Base-by-base conservation (phyloP, 2,888 invertebrate species). In the Oligia fasciuncula region DNA sequence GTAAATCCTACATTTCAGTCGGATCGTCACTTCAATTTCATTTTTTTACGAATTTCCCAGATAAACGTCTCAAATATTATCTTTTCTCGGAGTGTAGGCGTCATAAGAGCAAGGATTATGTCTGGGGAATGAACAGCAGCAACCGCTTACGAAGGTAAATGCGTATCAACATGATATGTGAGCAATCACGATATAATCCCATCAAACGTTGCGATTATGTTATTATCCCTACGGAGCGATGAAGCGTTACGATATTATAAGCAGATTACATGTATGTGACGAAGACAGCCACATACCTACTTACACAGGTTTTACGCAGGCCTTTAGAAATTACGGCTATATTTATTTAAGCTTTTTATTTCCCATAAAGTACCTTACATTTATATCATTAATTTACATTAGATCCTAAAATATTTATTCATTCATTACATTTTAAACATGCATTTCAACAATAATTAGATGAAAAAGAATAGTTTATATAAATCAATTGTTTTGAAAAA, bases 161-260 rank as follows among this genome's bases (percentile, higher is more conserved):
- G 43, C 6, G 69, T 85, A 73, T 72, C 73, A 80, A 73, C 23
- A n/a, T 19, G 67, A 74, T 63, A 83, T 74, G 46, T 65, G 62
- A 81, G 73, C 67, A 68, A 77, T 66, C 46, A 40, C n/a, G 35
- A 43, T 54, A 14, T 85, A 76, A 84, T 74, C 81, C 65, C 40
- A 49, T 54, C 60, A 40, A 60, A 54, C 68, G 71, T 14, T 40
- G 43, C 54, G 65, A 81, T 77, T 81, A 77, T 35, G 40, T 11
- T 35, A 66, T 76, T 67, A 85, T 76, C 57, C 70, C 40, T 40
- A 13, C 0, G 43, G 23, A 73, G 57, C 40, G 29, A 54, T 76
- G 14, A 74, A 68, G 35, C 73, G 65, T 40, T 73, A 60, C 46
- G 13, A 85, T 49, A 57, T 67, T 49, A 4, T 51, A 78, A 63